Evolutionary conservation across 2,797 vertebrate genomes (phyloP).

Genomic region (Channallabes apus): DNA sequence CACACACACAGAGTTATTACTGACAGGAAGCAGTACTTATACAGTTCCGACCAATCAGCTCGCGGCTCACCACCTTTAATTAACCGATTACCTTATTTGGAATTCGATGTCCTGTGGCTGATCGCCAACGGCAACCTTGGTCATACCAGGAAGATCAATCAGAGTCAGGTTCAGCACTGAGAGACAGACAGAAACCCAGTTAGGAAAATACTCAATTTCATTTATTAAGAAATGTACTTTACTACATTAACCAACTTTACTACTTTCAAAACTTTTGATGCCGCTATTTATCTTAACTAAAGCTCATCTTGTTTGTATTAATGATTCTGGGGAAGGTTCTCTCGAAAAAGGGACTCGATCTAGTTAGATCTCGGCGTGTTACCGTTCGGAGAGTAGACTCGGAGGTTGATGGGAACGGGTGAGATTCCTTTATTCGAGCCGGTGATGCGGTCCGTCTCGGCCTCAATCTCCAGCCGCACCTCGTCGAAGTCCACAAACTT

Average conservation of each 20-base stretch:
- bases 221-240: background rate
- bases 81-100: slow-evolving; percentile 76
- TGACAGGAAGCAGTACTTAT: background rate
- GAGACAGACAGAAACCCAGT: background rate
- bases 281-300: no score
- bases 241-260: no score
- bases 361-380: slow-evolving; percentile 51
- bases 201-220: background rate
- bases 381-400: slow-evolving; percentile 89
- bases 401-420: slow-evolving; percentile 87
- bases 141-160: slow-evolving; percentile 78
- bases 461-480: slow-evolving; percentile 91
- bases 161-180: slow-evolving; percentile 52
- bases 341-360: background rate
- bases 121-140: slow-evolving; percentile 92
- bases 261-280: no score
- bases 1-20: background rate
- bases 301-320: no score
- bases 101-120: slow-evolving; percentile 91
- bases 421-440: slow-evolving; percentile 96
- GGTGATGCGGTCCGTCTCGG: slow-evolving; percentile 88
- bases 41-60: background rate
- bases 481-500: slow-evolving; percentile 96
- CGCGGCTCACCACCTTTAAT: background rate
- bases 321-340: no score